Base-by-base conservation (phyloP, 2,797 vertebrate species). In the Rhinoraja longicauda region DNA sequence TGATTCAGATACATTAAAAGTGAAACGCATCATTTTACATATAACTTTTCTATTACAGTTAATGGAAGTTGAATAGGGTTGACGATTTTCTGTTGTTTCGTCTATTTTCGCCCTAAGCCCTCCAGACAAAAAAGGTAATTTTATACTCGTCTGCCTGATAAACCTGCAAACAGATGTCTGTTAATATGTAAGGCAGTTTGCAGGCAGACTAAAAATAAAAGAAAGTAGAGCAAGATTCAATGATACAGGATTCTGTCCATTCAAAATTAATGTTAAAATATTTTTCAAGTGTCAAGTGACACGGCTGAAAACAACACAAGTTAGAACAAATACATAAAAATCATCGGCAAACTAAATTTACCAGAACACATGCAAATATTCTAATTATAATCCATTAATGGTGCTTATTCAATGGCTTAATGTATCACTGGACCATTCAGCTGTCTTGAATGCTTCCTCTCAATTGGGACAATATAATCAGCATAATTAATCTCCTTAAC, bases 321-420 rank as follows among this genome's bases (percentile, higher is more conserved):
- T 0, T 32, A 24, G 7, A 53, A 53, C 79, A 79, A 39, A 79
- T 79, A 19, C 77, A 82, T 9, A 53, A 79, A 39, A 82, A 24
- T 29, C 82, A 39, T 82, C 45, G 82, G 79, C 79, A 82, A 45
- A 82, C 21, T 82, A 53, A 2, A 82, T 82, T 82, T 82, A 82
- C 15, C 45, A 82, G 79, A 26, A 53, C 9, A 26, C 24, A 45
- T 19, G 6, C 1, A 39, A 79, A 39, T 79, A 19, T 26, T 29
- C 12, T 76, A 76, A 82, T 26, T 82, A 81, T 81, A 39, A 82
- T 82, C 45, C 45, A 82, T 82, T 82, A 26, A 82, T 26, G 21
- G 21, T 82, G 79, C 45, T 57, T 82, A 82, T 26, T 82, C 39
- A 82, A 82, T 26, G 19, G 45, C 79, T 82, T 82, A 82, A 45